Evolutionary conservation across 2,888 invertebrate genomes (phyloP).

Genomic region (Agonum fuliginosum): DNA sequence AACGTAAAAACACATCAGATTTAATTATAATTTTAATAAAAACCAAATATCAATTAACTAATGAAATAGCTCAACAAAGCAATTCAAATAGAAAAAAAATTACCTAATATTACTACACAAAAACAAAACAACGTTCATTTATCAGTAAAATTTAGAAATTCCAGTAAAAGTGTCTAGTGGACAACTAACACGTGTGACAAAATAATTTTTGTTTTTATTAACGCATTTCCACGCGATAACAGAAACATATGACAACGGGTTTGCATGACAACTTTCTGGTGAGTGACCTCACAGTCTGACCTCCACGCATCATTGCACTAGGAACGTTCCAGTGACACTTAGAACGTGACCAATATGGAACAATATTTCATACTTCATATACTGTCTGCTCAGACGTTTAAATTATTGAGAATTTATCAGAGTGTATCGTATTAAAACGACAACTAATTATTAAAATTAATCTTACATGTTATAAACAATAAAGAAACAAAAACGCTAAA

Average conservation of each 20-base stretch:
- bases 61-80: neutral
- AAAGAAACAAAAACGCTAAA: neutral
- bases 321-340: conserved; percentile 43
- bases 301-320: conserved; percentile 56
- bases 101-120: neutral
- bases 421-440: conserved; percentile 27
- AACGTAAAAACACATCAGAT: conserved; percentile 13
- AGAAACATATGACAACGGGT: conserved; percentile 34
- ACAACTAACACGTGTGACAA: conserved; percentile 1
- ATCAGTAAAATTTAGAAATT: conserved; percentile 20
- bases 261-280: conserved; percentile 55
- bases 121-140: neutral
- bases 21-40: conserved; percentile 17
- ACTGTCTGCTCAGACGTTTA: conserved; percentile 36
- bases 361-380: conserved; percentile 38
- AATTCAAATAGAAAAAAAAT: neutral
- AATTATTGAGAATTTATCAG: conserved; percentile 46
- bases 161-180: neutral
- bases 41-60: neutral
- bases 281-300: conserved; percentile 55
- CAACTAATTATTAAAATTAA: conserved; percentile 7
- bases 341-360: conserved; percentile 35
- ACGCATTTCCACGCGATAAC: conserved; percentile 10
- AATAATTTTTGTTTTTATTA: conserved; percentile 7
- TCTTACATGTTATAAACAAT: neutral